These are phyloP conservation scores for Leptocoma aspasia DNA, from an alignment of 2,113 vertebrate species.

Conservation along the genomic window DNA sequence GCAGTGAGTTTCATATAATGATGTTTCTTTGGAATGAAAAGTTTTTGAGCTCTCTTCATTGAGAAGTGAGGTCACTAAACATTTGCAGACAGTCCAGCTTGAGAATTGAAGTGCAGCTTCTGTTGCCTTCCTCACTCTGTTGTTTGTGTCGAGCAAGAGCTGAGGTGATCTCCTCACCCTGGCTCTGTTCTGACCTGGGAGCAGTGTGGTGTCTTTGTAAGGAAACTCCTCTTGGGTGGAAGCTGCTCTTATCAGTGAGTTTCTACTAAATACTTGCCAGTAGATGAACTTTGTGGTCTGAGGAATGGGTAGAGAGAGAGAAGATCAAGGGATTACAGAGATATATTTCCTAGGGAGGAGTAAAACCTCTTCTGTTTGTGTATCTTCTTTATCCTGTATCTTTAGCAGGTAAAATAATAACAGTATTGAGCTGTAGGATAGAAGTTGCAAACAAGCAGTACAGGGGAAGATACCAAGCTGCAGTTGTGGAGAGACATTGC, in stretches of 20 bases:
- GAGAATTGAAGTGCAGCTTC: not conserved
- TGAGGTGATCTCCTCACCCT: not conserved
- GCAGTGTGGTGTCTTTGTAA: not conserved
- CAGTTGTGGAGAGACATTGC: not conserved
- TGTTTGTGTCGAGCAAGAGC: not conserved
- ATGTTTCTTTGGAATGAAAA: not conserved
- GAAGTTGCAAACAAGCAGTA: not conserved
- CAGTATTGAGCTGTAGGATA: not conserved
- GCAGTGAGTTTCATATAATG: not conserved
- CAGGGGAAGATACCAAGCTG: not conserved
- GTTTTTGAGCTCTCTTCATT: not conserved
- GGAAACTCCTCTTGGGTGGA: not conserved
- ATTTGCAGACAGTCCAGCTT: not conserved
- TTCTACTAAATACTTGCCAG: not conserved
- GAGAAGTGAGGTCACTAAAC: not conserved
- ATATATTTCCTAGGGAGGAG: not conserved
- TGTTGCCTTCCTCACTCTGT: not conserved
- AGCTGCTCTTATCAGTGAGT: not conserved
- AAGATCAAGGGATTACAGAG: not conserved
- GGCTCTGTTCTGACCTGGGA: not conserved
- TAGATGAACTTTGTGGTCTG: not conserved
- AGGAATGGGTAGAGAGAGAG: not conserved
- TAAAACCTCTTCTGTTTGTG: not conserved
- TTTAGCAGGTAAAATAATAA: not conserved
- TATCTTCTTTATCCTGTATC: not conserved